These are phyloP conservation scores for Schizaphis graminum DNA, from an alignment of 2,888 invertebrate genomes.

Conservation along the genomic window DNA sequence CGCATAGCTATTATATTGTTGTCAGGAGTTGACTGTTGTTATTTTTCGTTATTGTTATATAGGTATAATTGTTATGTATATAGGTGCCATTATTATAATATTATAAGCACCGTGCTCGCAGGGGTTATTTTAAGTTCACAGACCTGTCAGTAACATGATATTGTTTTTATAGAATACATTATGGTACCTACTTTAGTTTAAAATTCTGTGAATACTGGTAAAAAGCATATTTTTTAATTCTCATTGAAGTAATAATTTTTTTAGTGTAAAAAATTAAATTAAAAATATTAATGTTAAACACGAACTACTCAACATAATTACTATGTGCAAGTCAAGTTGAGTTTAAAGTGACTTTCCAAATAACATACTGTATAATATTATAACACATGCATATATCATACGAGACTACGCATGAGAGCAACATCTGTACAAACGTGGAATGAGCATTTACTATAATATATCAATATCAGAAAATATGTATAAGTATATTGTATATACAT, in stretches of 20 bases:
- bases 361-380: background rate
- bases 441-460: background rate
- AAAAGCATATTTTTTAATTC: background rate
- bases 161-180: constrained; percentile 9
- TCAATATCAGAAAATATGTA: background rate
- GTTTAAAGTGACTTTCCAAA: background rate
- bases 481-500: background rate
- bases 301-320: background rate
- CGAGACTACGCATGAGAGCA: background rate
- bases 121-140: constrained; percentile 43
- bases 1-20: background rate
- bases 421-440: constrained; percentile 31
- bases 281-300: background rate
- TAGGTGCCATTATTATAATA: background rate
- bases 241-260: background rate
- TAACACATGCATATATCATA: background rate
- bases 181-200: background rate
- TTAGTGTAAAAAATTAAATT: background rate
- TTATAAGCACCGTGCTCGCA: constrained; percentile 6
- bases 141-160: constrained; percentile 2
- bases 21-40: background rate
- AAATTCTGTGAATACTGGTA: background rate
- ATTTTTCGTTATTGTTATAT: background rate
- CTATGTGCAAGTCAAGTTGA: background rate
- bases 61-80: too few relatives aligned